Conservation (phyloP, 2,113 vertebrate species). For the Oophaga pumilio region DNA sequence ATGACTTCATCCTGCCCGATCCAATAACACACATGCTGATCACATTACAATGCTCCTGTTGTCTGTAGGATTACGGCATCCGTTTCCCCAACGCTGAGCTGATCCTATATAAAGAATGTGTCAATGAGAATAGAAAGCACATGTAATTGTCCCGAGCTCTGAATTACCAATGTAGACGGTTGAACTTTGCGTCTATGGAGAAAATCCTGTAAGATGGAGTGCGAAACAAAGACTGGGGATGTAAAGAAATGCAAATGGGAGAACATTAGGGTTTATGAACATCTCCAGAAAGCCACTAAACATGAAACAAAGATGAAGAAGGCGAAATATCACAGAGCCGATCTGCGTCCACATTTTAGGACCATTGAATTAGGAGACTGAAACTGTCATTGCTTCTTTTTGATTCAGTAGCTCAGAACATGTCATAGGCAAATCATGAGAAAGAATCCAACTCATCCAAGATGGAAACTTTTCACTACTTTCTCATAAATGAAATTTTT, state of each 20-base stretch:
- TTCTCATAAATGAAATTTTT: not conserved
- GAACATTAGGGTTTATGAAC: conserved; percentile 2
- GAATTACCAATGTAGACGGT: not conserved
- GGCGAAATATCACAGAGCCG: not conserved
- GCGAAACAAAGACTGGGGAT: not conserved
- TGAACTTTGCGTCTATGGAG: not conserved
- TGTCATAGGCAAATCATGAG: not conserved
- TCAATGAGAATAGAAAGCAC: not conserved
- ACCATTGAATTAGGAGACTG: not conserved
- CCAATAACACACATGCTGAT: conserved; percentile 33
- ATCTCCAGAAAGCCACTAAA: not conserved
- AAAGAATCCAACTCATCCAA: not conserved
- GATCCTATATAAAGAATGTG: conserved; percentile 1
- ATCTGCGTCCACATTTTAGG: not conserved
- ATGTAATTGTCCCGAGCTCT: not conserved
- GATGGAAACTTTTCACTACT: not conserved
- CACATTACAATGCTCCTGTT: conserved; percentile 11
- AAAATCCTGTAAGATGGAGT: not conserved
- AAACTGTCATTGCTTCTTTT: not conserved
- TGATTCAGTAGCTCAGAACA: not conserved
- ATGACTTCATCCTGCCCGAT: conserved; percentile 13
- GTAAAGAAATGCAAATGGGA: conserved; percentile 4
- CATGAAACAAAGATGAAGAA: not conserved
- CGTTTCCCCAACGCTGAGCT: not conserved
- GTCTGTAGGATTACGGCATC: not conserved